These are phyloP conservation scores for Leiothrix lutea DNA, from an alignment of 2,113 vertebrate genomes.

Conservation along the genomic window DNA sequence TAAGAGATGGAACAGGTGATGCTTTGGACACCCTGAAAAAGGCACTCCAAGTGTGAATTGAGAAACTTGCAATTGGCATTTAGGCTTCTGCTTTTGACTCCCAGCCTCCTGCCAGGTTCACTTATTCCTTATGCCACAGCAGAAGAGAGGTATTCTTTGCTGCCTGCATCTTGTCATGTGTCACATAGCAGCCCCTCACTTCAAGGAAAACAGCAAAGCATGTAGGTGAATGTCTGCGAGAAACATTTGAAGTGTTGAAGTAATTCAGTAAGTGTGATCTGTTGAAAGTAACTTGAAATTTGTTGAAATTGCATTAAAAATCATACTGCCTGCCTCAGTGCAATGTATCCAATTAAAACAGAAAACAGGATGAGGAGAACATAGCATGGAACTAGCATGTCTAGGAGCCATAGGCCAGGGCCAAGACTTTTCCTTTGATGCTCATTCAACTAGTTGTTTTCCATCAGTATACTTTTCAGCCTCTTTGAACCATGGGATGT, in stretches of 20 bases:
- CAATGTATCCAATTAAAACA: conserved; percentile 57
- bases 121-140: background rate
- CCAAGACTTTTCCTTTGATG: conserved; percentile 62
- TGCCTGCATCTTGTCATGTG: background rate
- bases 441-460: conserved; percentile 39
- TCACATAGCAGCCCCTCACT: background rate
- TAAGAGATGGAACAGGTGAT: background rate
- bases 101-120: background rate
- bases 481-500: conserved; percentile 15
- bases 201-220: background rate
- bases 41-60: background rate
- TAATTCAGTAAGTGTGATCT: conserved; percentile 29
- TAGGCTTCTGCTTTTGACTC: background rate
- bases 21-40: background rate
- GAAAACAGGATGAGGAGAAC: conserved; percentile 51
- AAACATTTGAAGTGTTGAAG: conserved; percentile 1
- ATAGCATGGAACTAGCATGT: conserved; percentile 17
- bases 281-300: conserved; percentile 47
- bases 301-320: conserved; percentile 32
- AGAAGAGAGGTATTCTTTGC: background rate
- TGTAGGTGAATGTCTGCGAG: background rate
- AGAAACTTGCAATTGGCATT: background rate
- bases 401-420: background rate
- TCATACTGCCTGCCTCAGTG: background rate
- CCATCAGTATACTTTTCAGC: conserved; percentile 29